phyloP scores from a whole-genome alignment of 2,113 vertebrate species.

The Neofelis nebulosa region DNA sequence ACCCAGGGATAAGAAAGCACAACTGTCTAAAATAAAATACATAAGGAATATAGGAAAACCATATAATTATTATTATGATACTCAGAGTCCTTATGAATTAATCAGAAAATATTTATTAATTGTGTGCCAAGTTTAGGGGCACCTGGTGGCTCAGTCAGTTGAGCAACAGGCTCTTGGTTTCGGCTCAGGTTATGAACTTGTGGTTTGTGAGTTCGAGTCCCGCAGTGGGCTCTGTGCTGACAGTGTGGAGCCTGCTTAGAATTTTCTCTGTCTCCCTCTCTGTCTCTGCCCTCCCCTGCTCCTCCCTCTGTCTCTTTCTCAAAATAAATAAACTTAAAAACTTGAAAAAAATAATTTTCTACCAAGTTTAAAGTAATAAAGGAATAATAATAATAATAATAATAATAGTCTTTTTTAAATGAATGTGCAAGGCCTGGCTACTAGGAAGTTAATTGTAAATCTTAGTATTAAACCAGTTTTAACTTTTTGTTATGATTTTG shows the following conservation, averaged over 20 bases:
- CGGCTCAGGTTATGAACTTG: too few species aligned
- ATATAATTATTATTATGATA: neutral
- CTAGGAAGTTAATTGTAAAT: neutral
- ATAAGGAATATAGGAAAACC: neutral
- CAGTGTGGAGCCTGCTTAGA: too few species aligned
- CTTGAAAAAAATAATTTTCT: too few species aligned
- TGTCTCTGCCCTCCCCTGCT: too few species aligned
- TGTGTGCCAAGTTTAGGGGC: neutral
- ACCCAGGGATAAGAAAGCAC: neutral
- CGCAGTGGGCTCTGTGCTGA: too few species aligned
- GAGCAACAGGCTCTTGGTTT: too few species aligned
- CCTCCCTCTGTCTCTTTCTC: too few species aligned
- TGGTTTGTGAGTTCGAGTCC: too few species aligned
- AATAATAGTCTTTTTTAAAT: neutral
- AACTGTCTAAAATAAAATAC: slow-evolving; percentile 45
- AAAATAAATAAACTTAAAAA: too few species aligned
- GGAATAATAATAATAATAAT: neutral
- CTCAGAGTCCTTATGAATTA: neutral
- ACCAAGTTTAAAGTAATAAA: neutral
- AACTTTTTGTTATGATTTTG: neutral
- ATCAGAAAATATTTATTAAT: slow-evolving; percentile 53
- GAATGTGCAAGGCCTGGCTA: neutral
- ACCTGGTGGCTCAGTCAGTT: too few species aligned
- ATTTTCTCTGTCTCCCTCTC: too few species aligned
- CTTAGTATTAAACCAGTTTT: neutral